phyloP scores from a whole-genome alignment of 2,113 vertebrate genomes.

The Ammospiza nelsoni region DNA sequence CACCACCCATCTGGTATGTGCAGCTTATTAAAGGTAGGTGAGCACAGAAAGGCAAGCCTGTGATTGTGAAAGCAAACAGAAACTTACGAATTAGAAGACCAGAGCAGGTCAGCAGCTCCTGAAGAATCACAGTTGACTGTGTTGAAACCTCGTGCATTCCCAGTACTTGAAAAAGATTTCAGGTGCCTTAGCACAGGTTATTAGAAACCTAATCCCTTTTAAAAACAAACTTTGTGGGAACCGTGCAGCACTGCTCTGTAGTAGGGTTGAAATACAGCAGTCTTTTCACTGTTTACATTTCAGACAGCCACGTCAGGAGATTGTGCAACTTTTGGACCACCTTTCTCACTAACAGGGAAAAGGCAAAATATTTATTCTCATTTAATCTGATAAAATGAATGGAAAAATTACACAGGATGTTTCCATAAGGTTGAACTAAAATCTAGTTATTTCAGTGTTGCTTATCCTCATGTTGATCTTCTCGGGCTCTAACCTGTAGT shows the following conservation, averaged over 20 bases:
- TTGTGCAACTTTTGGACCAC: not conserved
- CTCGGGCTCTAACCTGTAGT: not conserved
- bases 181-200: not conserved
- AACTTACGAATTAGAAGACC: not conserved
- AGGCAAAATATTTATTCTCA: not conserved
- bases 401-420: not conserved
- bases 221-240: not conserved
- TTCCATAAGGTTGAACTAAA: not conserved
- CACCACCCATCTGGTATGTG: not conserved
- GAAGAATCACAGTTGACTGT: not conserved
- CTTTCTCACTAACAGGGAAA: not conserved
- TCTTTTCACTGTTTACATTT: not conserved
- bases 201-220: not conserved
- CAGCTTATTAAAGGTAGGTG: not conserved
- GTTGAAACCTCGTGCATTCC: not conserved
- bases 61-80: not conserved
- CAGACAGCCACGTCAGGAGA: not conserved
- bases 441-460: not conserved
- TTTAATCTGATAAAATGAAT: not conserved
- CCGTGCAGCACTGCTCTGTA: not conserved
- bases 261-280: not conserved
- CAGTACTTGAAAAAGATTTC: not conserved
- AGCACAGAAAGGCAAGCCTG: not conserved
- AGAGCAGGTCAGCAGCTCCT: not conserved
- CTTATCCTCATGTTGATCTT: not conserved